phyloP scores from a whole-genome alignment of 2,888 invertebrate species.

The Brachyopa scutellaris region DNA sequence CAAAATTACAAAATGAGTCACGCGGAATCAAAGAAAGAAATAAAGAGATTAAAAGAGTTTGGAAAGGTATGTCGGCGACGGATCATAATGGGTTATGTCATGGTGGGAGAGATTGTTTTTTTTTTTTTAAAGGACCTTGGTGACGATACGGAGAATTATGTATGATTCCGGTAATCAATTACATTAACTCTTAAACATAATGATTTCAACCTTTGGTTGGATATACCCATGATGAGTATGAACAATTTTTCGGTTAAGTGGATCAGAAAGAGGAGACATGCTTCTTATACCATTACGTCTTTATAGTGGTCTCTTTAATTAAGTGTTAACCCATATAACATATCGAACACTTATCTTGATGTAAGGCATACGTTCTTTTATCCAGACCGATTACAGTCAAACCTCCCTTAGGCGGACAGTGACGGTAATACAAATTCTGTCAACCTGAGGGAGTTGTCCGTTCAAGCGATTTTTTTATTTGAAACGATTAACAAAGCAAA shows the following conservation, averaged over 20 bases:
- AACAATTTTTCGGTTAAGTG: slow-evolving; percentile 6
- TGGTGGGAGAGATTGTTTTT: slow-evolving; percentile 6
- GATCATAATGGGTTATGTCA: slow-evolving; percentile 52
- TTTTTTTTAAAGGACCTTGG: slow-evolving; percentile 17
- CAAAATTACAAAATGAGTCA: slow-evolving; percentile 58
- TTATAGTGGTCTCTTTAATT: background rate
- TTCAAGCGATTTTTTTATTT: no score
- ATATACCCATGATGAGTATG: slow-evolving; percentile 8
- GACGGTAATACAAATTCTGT: no score
- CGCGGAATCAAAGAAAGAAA: slow-evolving; percentile 1
- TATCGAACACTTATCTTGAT: no score
- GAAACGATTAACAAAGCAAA: no score
- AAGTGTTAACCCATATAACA: no score
- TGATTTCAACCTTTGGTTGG: background rate
- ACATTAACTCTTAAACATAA: background rate
- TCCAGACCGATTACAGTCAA: no score
- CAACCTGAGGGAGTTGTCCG: no score
- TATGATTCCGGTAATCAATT: slow-evolving; percentile 24
- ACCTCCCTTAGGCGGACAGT: no score
- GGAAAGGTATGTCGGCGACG: slow-evolving; percentile 40
- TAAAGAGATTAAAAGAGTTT: slow-evolving; percentile 12
- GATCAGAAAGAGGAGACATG: background rate
- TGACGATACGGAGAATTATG: slow-evolving; percentile 11
- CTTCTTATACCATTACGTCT: background rate
- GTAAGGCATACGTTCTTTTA: no score